Base-by-base conservation (phyloP, 2,113 vertebrate species). In the Polypterus bichir region DNA sequence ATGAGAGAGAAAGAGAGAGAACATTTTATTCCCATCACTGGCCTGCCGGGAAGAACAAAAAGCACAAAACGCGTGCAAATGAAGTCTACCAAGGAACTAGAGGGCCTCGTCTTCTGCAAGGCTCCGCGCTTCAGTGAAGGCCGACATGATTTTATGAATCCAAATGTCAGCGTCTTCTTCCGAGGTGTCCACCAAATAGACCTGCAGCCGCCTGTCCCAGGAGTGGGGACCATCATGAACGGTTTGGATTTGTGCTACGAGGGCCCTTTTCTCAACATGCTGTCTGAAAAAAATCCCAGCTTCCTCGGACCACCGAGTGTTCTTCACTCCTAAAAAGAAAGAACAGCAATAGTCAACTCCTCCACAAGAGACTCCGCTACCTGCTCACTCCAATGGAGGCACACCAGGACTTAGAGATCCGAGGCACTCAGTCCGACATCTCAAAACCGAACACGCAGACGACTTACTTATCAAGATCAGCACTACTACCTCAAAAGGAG, bases 251-350 rank as follows among this genome's bases (percentile, higher is more conserved):
- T 89, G 77, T 1, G 95, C 93, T 44, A 97, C 92, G 68, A 97
- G 78, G 0, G 93, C 81, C 62, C 83, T 91, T 64, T 87, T 88
- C 81, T 97, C 94, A 60, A 97, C 91, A 1, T 96, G 90, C 74
- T 91, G 94, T 65, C 95, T 85, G 78, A 98, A 98, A 4, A 97
- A 78, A 76, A 93, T 88, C 0, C 90, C 88, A 5, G 91, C 84
- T 68, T 93, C 93, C 73, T 96, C 93, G 5, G 91, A 88, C 95
- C 93, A 97, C 65, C 84, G 86, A 46, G 62, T 73, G 60, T 70
- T 83, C 46, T 78, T 83, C 62, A 94, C 76, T 62, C 92, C 95
- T 98, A 72, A 7, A 64, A 65, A 77, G 1, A 68, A 76, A 49
- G 1, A 67, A 55, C 44, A 47, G 46, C 11, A 11, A 48, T 9